Percentiles rank a stretch among this genome's conserved stretches.
Evolutionary conservation across 2,888 invertebrate species (phyloP).

Genomic region (Allygus modestus): DNA sequence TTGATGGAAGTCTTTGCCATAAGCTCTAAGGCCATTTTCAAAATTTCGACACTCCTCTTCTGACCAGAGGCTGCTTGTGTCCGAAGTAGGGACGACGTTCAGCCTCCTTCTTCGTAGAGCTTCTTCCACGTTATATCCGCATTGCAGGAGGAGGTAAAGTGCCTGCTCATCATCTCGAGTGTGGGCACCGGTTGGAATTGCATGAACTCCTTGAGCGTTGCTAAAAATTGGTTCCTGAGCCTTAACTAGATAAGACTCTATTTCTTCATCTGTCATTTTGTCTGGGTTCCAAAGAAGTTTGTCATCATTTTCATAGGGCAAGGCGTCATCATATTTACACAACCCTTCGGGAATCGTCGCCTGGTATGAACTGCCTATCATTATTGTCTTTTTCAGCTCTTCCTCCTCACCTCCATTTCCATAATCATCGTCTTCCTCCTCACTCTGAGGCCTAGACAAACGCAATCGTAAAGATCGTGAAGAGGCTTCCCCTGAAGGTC

Average conservation of each 20-base stretch:
- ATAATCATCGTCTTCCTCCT: slow-evolving; percentile 88
- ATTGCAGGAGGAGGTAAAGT: slow-evolving; percentile 92
- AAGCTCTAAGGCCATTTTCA: slow-evolving; percentile 94
- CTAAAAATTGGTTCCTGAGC: slow-evolving; percentile 74
- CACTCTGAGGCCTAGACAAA: slow-evolving; percentile 81
- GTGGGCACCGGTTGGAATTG: slow-evolving; percentile 83
- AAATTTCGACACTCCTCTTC: slow-evolving; percentile 98
- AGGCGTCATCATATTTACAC: slow-evolving; percentile 94
- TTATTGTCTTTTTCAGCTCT: slow-evolving; percentile 95
- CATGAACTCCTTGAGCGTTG: slow-evolving; percentile 76
- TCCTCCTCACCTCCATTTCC: slow-evolving; percentile 92
- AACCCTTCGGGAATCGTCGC: slow-evolving; percentile 95
- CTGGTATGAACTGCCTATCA: slow-evolving; percentile 97
- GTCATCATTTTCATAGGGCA: slow-evolving; percentile 97
- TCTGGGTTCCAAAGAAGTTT: slow-evolving; percentile 95
- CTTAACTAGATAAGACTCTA: slow-evolving; percentile 87
- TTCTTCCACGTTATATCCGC: slow-evolving; percentile 97
- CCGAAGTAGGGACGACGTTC: slow-evolving; percentile 82
- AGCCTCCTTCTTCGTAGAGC: slow-evolving; percentile 89
- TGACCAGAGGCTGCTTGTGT: slow-evolving; percentile 93
- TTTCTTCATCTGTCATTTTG: slow-evolving; percentile 83
- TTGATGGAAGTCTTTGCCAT: slow-evolving; percentile 97
- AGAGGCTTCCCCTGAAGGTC: slow-evolving; percentile 53
- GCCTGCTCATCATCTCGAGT: slow-evolving; percentile 94
- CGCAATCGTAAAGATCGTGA: slow-evolving; percentile 45